Evolutionary conservation across 2,113 vertebrate genomes (phyloP), one percentile per base, ranked within the genome.

Genomic region (Ciconia boyciana): DNA sequence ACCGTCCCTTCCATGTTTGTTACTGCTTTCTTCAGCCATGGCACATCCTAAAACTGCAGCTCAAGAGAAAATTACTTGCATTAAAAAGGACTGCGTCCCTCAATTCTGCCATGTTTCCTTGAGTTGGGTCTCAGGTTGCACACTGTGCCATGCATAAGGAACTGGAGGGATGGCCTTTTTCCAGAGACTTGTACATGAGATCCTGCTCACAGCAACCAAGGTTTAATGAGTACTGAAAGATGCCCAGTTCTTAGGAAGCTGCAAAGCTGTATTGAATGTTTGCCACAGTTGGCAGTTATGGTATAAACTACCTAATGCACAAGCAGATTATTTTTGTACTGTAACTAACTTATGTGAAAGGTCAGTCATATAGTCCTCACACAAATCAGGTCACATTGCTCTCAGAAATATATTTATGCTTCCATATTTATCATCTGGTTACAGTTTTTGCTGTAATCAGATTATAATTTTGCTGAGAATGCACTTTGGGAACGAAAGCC

Each of bases 51-150:
- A 54, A 77, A 36, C 29, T 25, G 41, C 34, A 62, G 43, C 28
- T 70, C 20, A 19, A 46, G 44, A 57, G 34, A 48, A 28, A 68
- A 64, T 8, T 12, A 13, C 11, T 72, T 34, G 16, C 4, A 26
- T 13, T 11, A 7, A 58, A 46, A 77, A 39, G 6, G 29, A 25
- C 16, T 11, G 32, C 68, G 34, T 36, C 9, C 13, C 39, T 6
- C 51, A 58, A 1, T 18, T 26, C n/a, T 58, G 18, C 25, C 6
- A 2, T 2, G 12, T 66, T 51, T 49, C 28, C 57, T 52, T 13
- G 3, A 64, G 6, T 2, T 3, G 3, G 7, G 16, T 70, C 26
- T 62, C 10, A 9, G 14, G 19, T 57, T 0, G 1, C 41, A 5
- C 16, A 6, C 9, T 11, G 25, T 48, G 28, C 36, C 29, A 21